These are phyloP conservation scores for Panorpa germanica DNA, from an alignment of 2,888 invertebrate species.

Conservation along the genomic window DNA sequence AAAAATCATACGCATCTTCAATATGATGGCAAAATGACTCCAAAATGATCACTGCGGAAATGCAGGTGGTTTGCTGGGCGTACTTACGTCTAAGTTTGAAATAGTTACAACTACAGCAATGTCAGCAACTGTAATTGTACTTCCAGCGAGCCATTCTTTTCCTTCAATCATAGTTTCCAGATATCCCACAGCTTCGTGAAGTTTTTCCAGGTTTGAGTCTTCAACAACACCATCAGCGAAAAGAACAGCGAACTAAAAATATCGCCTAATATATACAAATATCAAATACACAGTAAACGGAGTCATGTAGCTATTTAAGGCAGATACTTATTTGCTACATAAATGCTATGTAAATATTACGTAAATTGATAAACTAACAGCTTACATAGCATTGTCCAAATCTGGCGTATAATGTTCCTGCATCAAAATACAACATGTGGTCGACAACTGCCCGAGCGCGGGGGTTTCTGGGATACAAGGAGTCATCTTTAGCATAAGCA, in stretches of 20 bases:
- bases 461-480: constrained; percentile 42
- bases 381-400: constrained; percentile 37
- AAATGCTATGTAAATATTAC: no score
- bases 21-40: no score
- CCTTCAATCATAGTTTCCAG: constrained; percentile 36
- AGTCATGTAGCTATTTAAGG: no score
- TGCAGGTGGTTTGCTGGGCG: no score
- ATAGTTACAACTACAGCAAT: constrained; percentile 39
- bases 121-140: constrained; percentile 51
- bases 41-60: no score
- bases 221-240: constrained; percentile 26
- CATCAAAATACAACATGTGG: constrained; percentile 39
- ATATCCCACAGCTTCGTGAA: constrained; percentile 37
- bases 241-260: constrained; percentile 26
- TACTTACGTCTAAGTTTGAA: constrained; percentile 34
- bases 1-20: no score
- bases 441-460: constrained; percentile 40
- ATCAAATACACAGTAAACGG: no score
- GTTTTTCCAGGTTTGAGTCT: constrained; percentile 27
- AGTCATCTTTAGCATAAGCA: constrained; percentile 42
- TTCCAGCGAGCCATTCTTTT: constrained; percentile 43
- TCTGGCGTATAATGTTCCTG: constrained; percentile 32
- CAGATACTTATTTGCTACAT: no score
- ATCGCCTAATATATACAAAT: background rate
- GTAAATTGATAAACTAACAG: no score